These are phyloP conservation scores for Eumaeus atala DNA, from an alignment of 1,140 invertebrate genomes.

Conservation along the genomic window DNA sequence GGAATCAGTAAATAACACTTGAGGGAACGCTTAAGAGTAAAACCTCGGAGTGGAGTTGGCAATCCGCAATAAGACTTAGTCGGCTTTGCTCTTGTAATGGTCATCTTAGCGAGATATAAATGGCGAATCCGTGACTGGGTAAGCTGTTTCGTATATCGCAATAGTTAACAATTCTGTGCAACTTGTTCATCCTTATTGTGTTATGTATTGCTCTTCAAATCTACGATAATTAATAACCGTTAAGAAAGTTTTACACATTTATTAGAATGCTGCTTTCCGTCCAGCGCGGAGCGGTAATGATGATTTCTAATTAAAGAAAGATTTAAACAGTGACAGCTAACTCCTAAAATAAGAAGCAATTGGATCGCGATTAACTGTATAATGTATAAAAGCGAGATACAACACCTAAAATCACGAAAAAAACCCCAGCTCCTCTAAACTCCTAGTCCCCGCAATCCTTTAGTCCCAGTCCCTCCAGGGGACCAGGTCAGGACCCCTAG, in stretches of 20 bases:
- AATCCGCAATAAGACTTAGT: conserved; percentile 33
- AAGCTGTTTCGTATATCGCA: conserved; percentile 13
- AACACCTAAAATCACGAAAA: no score
- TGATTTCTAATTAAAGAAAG: no score
- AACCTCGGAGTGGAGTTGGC: conserved; percentile 23
- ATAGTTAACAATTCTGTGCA: conserved; percentile 7
- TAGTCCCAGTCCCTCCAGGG: no score
- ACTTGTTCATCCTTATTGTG: conserved; percentile 13
- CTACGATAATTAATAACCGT: neutral
- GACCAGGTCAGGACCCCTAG: no score
- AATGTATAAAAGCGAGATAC: no score
- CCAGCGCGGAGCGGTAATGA: no score
- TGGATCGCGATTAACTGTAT: no score
- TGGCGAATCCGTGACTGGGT: conserved; percentile 31
- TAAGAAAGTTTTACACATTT: neutral
- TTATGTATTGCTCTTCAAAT: neutral
- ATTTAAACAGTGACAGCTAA: no score
- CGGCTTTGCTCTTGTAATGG: conserved; percentile 37
- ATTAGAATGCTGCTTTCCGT: no score
- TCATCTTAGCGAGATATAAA: conserved; percentile 41
- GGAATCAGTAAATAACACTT: conserved; percentile 30
- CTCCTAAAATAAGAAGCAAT: no score
- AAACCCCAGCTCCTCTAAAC: no score
- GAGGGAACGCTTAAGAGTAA: conserved; percentile 30
- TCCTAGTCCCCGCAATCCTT: no score